phyloP scores from a whole-genome alignment of 2,888 invertebrate species.

The Agriopis leucophaearia region DNA sequence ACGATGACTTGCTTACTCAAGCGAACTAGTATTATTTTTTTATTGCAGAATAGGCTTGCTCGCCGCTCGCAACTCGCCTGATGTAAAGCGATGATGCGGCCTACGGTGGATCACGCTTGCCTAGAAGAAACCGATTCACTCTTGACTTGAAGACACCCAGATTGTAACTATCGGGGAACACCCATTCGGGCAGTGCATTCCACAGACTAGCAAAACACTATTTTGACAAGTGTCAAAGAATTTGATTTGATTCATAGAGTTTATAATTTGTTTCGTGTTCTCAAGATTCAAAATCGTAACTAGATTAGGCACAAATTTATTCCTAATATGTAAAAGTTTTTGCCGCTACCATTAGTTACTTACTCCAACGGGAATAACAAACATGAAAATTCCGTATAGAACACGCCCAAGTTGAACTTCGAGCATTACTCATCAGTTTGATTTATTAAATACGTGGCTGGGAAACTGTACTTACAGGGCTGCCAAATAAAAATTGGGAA shows the following conservation, averaged over 20 bases:
- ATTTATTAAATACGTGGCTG: conserved; percentile 52
- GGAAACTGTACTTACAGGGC: conserved; percentile 20
- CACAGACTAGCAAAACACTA: too few relatives aligned
- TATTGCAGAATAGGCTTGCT: too few relatives aligned
- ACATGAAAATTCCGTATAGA: conserved; percentile 31
- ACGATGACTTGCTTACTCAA: too few relatives aligned
- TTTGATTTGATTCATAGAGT: background rate
- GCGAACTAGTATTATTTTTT: too few relatives aligned
- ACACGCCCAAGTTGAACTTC: conserved; percentile 37
- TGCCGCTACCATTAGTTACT: conserved; percentile 20
- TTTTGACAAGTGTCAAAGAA: too few relatives aligned
- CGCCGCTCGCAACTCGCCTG: too few relatives aligned
- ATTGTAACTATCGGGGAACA: too few relatives aligned
- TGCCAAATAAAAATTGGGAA: conserved; percentile 4
- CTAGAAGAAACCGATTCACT: too few relatives aligned
- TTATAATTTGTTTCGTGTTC: background rate
- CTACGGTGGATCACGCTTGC: too few relatives aligned
- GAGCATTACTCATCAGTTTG: conserved; percentile 44
- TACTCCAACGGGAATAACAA: conserved; percentile 32
- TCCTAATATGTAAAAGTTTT: conserved; percentile 24
- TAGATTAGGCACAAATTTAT: conserved; percentile 16
- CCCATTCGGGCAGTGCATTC: too few relatives aligned
- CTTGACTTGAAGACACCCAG: too few relatives aligned
- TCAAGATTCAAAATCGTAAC: background rate
- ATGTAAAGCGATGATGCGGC: too few relatives aligned